Conservation (phyloP, 53 echinoderm and acorn worm species). For the Paelopatides confundens region DNA sequence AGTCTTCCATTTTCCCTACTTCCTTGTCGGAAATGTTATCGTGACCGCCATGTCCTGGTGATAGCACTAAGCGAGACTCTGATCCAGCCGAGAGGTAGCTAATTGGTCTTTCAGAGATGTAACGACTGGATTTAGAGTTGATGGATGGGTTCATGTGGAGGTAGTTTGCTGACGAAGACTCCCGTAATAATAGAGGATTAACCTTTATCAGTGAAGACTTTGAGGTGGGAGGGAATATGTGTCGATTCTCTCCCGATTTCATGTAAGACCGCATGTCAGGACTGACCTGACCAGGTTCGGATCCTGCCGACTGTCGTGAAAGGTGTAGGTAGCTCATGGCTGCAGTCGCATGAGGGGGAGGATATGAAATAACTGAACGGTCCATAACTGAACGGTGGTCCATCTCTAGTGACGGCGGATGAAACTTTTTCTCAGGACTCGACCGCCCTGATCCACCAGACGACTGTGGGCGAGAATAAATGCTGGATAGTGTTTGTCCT, state of each 20-base stretch:
- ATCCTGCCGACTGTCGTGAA: not conserved
- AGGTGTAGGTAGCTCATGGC: conserved; percentile 35
- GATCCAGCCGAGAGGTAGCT: conserved; percentile 3
- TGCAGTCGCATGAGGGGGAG: conserved; percentile 11
- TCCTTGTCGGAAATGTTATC: not conserved
- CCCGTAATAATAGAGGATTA: not conserved
- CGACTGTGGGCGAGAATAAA: not conserved
- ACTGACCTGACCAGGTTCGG: conserved; percentile 15
- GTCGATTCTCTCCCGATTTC: not conserved
- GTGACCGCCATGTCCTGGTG: not conserved
- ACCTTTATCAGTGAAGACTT: not conserved
- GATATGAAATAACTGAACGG: not conserved
- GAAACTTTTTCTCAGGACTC: conserved; percentile 23
- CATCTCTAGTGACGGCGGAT: conserved; percentile 12
- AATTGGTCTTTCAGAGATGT: not conserved
- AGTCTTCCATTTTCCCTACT: conserved; percentile 1
- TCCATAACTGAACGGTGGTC: not conserved
- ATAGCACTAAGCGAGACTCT: not conserved
- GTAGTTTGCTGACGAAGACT: conserved; percentile 10
- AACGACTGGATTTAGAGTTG: conserved; percentile 16
- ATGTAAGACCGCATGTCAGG: not conserved
- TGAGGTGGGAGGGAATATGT: not conserved
- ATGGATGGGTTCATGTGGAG: conserved; percentile 1
- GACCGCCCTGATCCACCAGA: conserved; percentile 23
- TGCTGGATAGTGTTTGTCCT: not conserved